phyloP scores from a whole-genome alignment of 2,113 vertebrate species.

The Carassius auratus region DNA sequence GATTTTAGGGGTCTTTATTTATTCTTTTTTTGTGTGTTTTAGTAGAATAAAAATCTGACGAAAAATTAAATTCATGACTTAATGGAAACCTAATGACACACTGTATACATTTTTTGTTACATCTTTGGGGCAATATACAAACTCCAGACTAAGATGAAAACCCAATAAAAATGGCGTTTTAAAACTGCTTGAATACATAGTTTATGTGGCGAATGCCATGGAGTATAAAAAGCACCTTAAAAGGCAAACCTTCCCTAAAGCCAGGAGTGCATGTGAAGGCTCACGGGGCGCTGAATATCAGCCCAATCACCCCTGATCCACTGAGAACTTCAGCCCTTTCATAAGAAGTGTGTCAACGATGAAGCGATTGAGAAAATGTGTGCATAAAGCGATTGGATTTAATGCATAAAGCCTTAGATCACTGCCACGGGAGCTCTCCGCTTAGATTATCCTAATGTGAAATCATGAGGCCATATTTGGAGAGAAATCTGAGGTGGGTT shows the following conservation, averaged over 20 bases:
- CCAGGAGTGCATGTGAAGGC: background rate
- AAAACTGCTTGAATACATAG: background rate
- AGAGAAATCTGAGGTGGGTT: background rate
- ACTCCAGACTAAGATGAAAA: background rate
- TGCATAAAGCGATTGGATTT: slow-evolving; percentile 9
- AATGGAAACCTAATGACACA: no score
- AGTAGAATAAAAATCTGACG: no score
- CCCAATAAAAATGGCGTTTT: background rate
- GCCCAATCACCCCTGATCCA: slow-evolving; percentile 8
- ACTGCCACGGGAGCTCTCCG: slow-evolving; percentile 7
- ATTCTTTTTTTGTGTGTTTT: no score
- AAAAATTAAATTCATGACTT: background rate
- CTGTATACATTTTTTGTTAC: no score
- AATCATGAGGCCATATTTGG: slow-evolving; percentile 63
- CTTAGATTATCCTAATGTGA: slow-evolving; percentile 45
- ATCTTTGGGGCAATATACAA: no score
- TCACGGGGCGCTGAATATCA: background rate
- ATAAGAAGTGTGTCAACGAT: slow-evolving; percentile 2
- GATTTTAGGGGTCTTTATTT: no score
- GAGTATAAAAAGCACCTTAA: slow-evolving; percentile 9
- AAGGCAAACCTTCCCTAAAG: slow-evolving; percentile 28
- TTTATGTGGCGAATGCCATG: background rate
- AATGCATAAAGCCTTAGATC: slow-evolving; percentile 4
- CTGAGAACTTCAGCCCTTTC: background rate
- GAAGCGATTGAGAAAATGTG: background rate